Base-by-base conservation (phyloP, 2,888 invertebrate genomes). In the Agonopterix alstromeriana region DNA sequence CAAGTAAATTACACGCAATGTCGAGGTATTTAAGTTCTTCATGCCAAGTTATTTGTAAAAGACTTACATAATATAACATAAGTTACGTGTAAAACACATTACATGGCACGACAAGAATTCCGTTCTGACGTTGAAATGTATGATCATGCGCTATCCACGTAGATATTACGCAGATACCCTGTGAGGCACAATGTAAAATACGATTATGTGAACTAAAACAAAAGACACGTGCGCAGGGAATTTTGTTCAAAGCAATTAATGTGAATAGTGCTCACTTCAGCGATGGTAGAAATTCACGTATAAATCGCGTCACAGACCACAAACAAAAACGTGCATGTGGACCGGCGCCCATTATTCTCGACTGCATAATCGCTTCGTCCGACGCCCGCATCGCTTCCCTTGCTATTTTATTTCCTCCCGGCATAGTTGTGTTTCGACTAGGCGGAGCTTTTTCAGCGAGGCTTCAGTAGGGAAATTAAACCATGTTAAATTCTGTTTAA, bases 221-320 rank as follows among this genome's bases (percentile, higher is more conserved):
- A 82, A 78, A 79, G 77, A 73, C 68, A 74, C 68, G 72, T 72
- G 73, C 66, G 63, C 27, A 27, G 70, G 66, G 73, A 82, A 83
- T 81, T 82, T 80, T 77, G 82, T 79, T 83, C 77, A 81, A 81
- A 83, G 82, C 84, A 88, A 87, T 88, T 86, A 86, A 84, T 77
- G 81, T 82, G 84, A 86, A 85, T 82, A 82, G 86, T 83, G 83
- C 72, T 82, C 85, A 87, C 83, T 86, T 86, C 78, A 79, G 79
- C 42, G 77, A 81, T 77, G 82, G 84, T 80, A 82, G 85, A 85
- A 86, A 80, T 86, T 86, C 83, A 74, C 74, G 81, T 82, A 87
- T 88, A 88, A 87, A 88, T 88, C 86, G 87, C 87, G 85, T 87
- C 88, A 85, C 83, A 85, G 85, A 84, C 87, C 88, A 85, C 88